A percentile compares a stretch with the other conserved stretches of the same genome.
Evolutionary conservation across 2,113 vertebrate genomes (phyloP).

Genomic region (Nycticryphes semicollaris): DNA sequence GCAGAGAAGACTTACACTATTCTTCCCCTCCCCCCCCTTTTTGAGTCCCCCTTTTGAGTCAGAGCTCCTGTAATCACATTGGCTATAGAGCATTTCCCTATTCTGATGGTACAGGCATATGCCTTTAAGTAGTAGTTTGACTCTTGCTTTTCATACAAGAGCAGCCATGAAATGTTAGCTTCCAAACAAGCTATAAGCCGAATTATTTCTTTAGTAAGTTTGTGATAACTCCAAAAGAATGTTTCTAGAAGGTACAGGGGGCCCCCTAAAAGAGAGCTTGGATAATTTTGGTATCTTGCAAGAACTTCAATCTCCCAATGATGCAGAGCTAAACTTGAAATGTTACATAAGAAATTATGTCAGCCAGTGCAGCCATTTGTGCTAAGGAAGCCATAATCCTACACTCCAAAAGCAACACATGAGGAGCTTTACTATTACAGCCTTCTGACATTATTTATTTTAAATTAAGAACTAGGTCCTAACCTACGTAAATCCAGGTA

Average conservation of each 20-base stretch:
- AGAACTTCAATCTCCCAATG: neutral
- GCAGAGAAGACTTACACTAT: neutral
- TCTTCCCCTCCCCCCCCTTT: accelerated
- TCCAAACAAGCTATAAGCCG: neutral
- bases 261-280: neutral
- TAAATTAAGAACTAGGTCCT: neutral
- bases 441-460: neutral
- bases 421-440: neutral
- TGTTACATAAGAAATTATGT: neutral
- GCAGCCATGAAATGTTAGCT: neutral
- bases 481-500: neutral
- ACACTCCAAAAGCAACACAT: neutral
- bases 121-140: neutral
- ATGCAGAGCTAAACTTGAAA: neutral
- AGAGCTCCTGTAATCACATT: neutral
- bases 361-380: neutral
- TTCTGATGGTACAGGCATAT: neutral
- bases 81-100: neutral
- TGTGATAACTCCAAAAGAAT: neutral
- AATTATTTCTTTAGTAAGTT: neutral
- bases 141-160: neutral
- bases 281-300: neutral
- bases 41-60: neutral
- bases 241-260: neutral
- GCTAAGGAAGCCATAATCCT: neutral